These are phyloP conservation scores for Varecia variegata DNA, from an alignment of 2,797 vertebrate genomes.

Conservation along the genomic window DNA sequence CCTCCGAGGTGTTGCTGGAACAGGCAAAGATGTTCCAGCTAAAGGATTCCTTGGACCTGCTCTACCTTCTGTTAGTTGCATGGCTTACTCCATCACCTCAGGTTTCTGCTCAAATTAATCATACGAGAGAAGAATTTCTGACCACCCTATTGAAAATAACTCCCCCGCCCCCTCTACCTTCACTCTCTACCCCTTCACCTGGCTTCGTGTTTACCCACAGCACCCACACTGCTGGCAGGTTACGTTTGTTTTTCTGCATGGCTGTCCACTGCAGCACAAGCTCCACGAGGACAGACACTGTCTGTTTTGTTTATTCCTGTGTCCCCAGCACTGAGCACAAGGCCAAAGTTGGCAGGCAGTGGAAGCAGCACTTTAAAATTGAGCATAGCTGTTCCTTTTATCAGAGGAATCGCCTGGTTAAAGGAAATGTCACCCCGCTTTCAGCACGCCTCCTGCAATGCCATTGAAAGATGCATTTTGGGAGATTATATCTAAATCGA, in stretches of 20 bases:
- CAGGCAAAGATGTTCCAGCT: neutral
- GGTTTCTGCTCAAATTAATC: neutral
- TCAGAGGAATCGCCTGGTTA: neutral
- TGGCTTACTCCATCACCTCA: neutral
- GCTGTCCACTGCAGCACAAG: neutral
- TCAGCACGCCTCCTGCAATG: neutral
- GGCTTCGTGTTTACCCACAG: neutral
- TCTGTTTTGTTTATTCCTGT: neutral
- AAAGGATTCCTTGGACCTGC: neutral
- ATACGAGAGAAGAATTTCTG: neutral
- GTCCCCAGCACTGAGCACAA: neutral
- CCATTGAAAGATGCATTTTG: neutral
- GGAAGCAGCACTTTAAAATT: slow-evolving; percentile 10
- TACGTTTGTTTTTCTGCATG: neutral
- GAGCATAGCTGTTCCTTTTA: slow-evolving; percentile 44
- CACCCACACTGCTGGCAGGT: neutral
- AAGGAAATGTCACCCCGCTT: neutral
- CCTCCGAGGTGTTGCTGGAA: neutral
- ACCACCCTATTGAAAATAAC: neutral
- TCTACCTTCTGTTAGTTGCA: neutral
- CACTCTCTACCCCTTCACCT: neutral
- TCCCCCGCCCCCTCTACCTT: neutral
- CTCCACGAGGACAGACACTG: neutral
- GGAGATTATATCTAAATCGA: neutral
- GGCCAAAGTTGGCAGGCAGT: neutral